Evolutionary conservation across 1,140 invertebrate genomes (phyloP), one percentile per base, ranked within the genome.

Genomic region (Drosophila lacteicornis): DNA sequence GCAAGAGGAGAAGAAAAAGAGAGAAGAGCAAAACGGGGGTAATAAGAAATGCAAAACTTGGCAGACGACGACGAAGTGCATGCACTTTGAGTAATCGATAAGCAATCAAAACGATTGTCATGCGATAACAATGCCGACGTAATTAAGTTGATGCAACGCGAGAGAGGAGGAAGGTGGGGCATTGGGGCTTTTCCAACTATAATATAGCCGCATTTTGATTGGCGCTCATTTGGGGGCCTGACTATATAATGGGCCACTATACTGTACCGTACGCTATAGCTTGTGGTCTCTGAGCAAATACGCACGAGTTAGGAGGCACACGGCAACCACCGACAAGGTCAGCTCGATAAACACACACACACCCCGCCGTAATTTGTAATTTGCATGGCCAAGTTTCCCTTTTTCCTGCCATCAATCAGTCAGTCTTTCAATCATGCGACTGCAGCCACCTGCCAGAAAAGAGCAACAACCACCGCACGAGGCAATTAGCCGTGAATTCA

Each of bases 221-320:
- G 80, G 84, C 55, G 51, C 66, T 66, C 59, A 75, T 84, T 75
- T 75, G 80, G 84, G 83, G 83, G 83, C 84, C 71, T 80, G 83
- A 55, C 62, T 50, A 60, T 53, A 55, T 65, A 38, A 51, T 53
- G 62, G 36, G 27, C 22, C 11, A 40, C 25, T 45, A 66, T 66
- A 30, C 15, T 40, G 15, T 22, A 22, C 19, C 19, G 19, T 22
- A 11, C 13, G 13, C 27, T 33, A 66, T 45, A 66, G 27, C 40
- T 36, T 65, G 61, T n/a, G 57, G 56, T 43, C 57, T 60, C 60
- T 63, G 15, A 40, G 65, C 59, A 67, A 67, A 67, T 67, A 65
- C 58, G 65, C 65, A 65, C 59, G 65, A 67, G 59, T 40, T 40
- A 8, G 22, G 27, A 61, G 33, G 51, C 33, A 55, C 51, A 55